Evolutionary conservation across 2,888 invertebrate species (phyloP), one percentile per base, ranked within the genome.

Genomic region (Drosophila sordidula): DNA sequence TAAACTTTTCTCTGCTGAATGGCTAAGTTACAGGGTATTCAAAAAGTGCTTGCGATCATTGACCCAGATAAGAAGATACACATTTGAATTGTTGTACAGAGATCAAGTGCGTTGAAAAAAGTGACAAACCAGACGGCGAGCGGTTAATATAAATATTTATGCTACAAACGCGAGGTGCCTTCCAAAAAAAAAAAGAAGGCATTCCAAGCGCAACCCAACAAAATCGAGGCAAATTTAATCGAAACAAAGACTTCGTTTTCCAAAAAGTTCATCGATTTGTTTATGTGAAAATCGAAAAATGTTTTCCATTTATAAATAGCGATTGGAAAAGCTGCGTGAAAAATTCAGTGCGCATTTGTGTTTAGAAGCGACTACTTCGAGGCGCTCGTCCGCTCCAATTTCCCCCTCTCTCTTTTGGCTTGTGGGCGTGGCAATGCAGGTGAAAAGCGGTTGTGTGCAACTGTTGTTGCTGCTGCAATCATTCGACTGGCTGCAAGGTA

Each of bases 231-330:
- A 14, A 29, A 29, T 29, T 29, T 29, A 29, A 29, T 29, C 29
- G n/a, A 34, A 5, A 18, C 34, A 36, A 36, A 29, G 51, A 58
- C 47, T 47, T 32, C n/a, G 32, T 16, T 67, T 70, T 63, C 34
- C 29, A 29, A 29, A 51, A 63, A 70, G 49, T 62, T 74, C 59
- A 63, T 38, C 47, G 14, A 49, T 59, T 70, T 81, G 81, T 78
- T 78, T 78, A 78, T 59, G 44, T 50, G 68, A 77, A 34, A 34
- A 12, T 72, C 41, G 55, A 45, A 62, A 69, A 55, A 42, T 41
- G 61, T 69, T 47, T 36, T 55, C 51, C 51, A 55, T 70, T 81
- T 85, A 83, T 65, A 82, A 82, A 87, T 85, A 87, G 86, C 76
- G 49, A 77, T 42, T 49, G 44, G 46, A 58, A 71, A 68, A 81